These are phyloP conservation scores for Chrysogorgia sp. DNA, from an alignment of 92 coral and sea anemone species.

Conservation along the genomic window DNA sequence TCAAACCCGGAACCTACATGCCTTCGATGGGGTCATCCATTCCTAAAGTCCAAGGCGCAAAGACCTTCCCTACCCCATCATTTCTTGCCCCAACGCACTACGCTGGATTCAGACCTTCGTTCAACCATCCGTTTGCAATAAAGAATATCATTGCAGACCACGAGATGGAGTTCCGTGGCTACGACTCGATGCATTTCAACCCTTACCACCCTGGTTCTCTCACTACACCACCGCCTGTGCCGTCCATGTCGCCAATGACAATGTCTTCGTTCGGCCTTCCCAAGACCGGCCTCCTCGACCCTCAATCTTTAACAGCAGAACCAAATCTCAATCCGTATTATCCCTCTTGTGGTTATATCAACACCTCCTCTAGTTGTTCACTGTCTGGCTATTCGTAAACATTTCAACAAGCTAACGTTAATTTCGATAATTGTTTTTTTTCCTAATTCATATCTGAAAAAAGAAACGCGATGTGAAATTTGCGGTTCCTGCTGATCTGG, in stretches of 20 bases:
- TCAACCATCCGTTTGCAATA: conserved; percentile 99
- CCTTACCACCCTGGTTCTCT: conserved; percentile 85
- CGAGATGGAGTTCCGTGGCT: conserved; percentile 97
- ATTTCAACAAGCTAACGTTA: conserved; percentile 21
- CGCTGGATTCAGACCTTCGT: conserved; percentile 82
- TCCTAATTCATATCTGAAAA: conserved; percentile 11
- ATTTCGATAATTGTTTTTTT: background rate
- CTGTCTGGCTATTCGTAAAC: conserved; percentile 45
- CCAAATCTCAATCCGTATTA: conserved; percentile 41
- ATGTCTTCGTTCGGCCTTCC: conserved; percentile 68
- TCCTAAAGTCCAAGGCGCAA: conserved; percentile 81
- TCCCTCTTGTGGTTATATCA: conserved; percentile 51
- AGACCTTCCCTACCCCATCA: conserved; percentile 81
- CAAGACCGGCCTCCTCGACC: conserved; percentile 18
- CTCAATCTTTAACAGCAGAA: conserved; percentile 41
- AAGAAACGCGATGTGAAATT: background rate
- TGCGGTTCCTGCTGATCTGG: background rate
- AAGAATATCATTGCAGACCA: conserved; percentile 99
- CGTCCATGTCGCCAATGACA: conserved; percentile 86
- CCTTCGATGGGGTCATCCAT: conserved; percentile 72
- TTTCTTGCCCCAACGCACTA: conserved; percentile 95
- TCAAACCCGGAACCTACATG: conserved; percentile 82
- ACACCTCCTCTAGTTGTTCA: conserved; percentile 43
- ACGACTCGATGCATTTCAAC: conserved; percentile 97
- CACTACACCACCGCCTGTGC: conserved; percentile 53